Evolutionary conservation across 1,140 invertebrate species (phyloP), one percentile per base, ranked within the genome.

Genomic region (Wiebesia pumilae): DNA sequence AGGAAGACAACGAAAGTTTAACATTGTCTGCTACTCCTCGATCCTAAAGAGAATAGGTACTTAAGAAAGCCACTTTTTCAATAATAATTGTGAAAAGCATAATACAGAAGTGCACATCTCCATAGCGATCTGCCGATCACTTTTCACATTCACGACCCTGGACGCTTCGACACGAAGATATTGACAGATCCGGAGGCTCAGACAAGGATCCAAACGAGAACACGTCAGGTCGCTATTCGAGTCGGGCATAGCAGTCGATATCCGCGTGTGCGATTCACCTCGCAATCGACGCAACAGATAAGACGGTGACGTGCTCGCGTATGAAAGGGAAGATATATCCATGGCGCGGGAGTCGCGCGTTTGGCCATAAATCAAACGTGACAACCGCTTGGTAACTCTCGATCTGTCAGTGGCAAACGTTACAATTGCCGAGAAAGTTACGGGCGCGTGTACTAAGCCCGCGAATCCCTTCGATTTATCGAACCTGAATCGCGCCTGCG

Each of bases 311-410:
- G 77, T 40, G 77, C 83, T 27, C 81, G 81, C 40, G 67, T 30
- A 33, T 47, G 35, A 19, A 43, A 30, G 24, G 69, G 47, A 14
- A 38, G 47, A 51, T 6, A 62, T 38, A 86, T 85, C 77, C 85
- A 65, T 73, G 69, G 69, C 80, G 87, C 79, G 80, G 81, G 88
- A 88, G 84, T 87, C 87, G 88, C 77, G 35, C 67, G 40, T 33
- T 86, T 51, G 88, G 88, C 71, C 87, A 90, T 92, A 92, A 92
- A 92, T 92, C 90, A 92, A 90, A 88, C 86, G 62, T 87, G 88
- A 89, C 87, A 85, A 90, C 88, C 88, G 85, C 84, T 88, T 85
- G 81, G 86, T 85, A 82, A 81, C 75, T 90, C 87, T 78, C 88
- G 89, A 90, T 91, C 89, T 90, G 89, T 89, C 89, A 88, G 87